phyloP scores from a whole-genome alignment of 1,140 invertebrate species.

The Tetramorium alpestre region DNA sequence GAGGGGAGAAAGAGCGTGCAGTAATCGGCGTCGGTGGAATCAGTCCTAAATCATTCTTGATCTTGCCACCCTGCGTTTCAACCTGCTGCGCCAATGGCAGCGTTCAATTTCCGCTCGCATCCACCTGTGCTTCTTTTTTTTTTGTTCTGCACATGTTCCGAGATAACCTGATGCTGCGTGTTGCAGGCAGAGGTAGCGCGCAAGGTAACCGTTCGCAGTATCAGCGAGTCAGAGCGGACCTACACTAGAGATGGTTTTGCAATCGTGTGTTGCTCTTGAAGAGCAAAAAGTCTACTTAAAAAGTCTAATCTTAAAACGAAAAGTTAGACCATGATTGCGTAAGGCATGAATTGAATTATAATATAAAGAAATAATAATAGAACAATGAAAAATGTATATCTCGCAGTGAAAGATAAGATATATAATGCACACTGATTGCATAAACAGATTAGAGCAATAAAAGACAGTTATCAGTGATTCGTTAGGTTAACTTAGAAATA shows the following conservation, averaged over 20 bases:
- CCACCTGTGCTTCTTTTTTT: conserved; percentile 34
- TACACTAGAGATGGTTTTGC: conserved; percentile 24
- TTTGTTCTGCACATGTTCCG: conserved; percentile 30
- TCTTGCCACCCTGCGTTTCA: conserved; percentile 2
- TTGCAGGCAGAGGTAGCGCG: conserved; percentile 5
- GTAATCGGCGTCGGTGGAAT: conserved; percentile 43
- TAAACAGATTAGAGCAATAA: not conserved
- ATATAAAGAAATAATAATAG: not conserved
- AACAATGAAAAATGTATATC: not conserved
- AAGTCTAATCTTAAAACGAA: not conserved
- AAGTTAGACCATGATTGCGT: not conserved
- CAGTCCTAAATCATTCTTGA: conserved; percentile 45
- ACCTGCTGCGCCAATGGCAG: conserved; percentile 35
- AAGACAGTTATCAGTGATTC: not conserved
- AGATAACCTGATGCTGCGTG: conserved; percentile 53
- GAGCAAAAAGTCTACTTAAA: not conserved
- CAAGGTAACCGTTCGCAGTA: not conserved
- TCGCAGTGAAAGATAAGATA: not conserved
- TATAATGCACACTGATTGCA: not conserved
- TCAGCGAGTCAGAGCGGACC: not conserved
- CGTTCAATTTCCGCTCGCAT: conserved; percentile 59
- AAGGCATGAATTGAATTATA: not conserved
- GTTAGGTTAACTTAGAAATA: not conserved
- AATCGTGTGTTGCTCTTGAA: not conserved
- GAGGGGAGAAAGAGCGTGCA: not conserved